Base-by-base conservation (phyloP, 2,888 invertebrate genomes). In the Rhorus exstirpatorius region DNA sequence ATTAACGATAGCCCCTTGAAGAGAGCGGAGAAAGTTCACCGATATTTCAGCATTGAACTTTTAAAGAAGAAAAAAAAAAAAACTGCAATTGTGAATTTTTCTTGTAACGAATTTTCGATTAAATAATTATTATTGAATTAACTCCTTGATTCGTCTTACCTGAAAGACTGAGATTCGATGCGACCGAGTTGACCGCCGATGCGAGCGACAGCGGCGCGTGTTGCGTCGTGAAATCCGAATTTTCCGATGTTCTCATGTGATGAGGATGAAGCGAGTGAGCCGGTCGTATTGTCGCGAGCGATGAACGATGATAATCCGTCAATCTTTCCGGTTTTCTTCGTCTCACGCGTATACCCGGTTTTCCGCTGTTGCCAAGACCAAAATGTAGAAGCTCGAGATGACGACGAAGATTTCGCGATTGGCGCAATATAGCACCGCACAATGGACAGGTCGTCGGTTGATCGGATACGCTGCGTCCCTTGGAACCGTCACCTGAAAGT, bases 391-490 rank as follows among this genome's bases (percentile, higher is more conserved):
- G 87, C 77, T 92, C 94, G 87, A 95, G 93, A 90, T 95, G 95
- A 81, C 95, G 93, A 68, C 94, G 92, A 83, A 95, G 91, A 87
- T 95, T 95, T 85, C 95, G 92, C 10, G 95, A 94, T 88, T 95
- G 94, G 71, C 94, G 93, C 51, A 95, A 93, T 81, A 94, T 94
- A 72, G 94, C 94, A 84, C 94, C 94, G 86, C 95, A 95, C 81
- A 95, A 92, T 49, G 95, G 94, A 90, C 95, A 95, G 35, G 94
- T 93, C 31, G 94, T 94, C 61, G 95, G 95, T 89, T 94, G 94
- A 91, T 95, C 95, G 14, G 95, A 95, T 89, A 94, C 94, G 60
- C 94, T 94, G 86, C 94, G 93, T 80, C 93, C 93, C 85, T 94
- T 93, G 31, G 94, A 93, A 84, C 87, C 87, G 70, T 90, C 90